Conservation (phyloP, 2,888 invertebrate genomes). For the Hypena proboscidalis region DNA sequence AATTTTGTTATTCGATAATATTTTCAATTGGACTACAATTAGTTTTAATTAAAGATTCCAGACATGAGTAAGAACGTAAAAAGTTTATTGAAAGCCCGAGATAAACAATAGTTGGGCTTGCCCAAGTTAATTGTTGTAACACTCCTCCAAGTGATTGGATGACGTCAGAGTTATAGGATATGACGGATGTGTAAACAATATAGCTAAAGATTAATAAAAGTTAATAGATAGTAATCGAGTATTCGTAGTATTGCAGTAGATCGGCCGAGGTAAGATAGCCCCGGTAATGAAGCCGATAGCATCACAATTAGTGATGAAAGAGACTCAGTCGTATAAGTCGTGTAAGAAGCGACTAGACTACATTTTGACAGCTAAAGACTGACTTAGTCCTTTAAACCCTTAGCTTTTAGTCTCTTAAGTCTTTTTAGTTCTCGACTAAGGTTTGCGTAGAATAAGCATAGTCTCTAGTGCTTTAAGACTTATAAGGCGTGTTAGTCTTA, state of each 20-base stretch:
- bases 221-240: slow-evolving; percentile 54
- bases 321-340: too few relatives aligned
- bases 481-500: too few relatives aligned
- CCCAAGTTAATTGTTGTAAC: slow-evolving; percentile 30
- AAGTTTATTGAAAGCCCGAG: slow-evolving; percentile 25
- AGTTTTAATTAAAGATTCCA: slow-evolving; percentile 17
- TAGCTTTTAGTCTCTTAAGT: too few relatives aligned
- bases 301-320: too few relatives aligned
- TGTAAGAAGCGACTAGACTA: too few relatives aligned
- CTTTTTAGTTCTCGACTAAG: too few relatives aligned
- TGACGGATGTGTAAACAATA: slow-evolving; percentile 58
- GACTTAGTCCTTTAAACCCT: too few relatives aligned
- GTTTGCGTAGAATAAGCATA: too few relatives aligned
- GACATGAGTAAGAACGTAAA: slow-evolving; percentile 8
- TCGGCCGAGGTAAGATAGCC: slow-evolving; percentile 47
- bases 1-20: neutral
- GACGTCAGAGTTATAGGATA: slow-evolving; percentile 50
- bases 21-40: slow-evolving; percentile 4
- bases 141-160: slow-evolving; percentile 32
- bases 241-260: slow-evolving; percentile 52
- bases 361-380: too few relatives aligned
- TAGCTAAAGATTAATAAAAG: too few relatives aligned
- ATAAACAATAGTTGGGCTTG: slow-evolving; percentile 37
- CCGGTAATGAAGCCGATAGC: slow-evolving; percentile 51
- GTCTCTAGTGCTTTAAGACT: too few relatives aligned